phyloP scores from a whole-genome alignment of 1,140 invertebrate species.

The Zaprionus africanus region DNA sequence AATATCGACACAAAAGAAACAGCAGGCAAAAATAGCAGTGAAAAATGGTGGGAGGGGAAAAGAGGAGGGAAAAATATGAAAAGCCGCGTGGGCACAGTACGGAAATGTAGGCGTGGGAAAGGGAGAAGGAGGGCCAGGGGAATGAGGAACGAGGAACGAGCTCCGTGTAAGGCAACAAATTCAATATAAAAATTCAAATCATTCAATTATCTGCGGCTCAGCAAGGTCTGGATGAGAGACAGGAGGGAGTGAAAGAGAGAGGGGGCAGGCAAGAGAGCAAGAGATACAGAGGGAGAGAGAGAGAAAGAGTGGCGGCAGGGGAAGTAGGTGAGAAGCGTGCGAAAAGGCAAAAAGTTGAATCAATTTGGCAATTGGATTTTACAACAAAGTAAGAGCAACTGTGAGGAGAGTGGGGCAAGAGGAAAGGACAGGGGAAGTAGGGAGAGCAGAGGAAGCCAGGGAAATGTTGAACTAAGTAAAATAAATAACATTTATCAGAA shows the following conservation, averaged over 20 bases:
- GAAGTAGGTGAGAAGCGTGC: conserved; percentile 18
- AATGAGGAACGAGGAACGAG: not conserved
- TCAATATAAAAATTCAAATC: conserved; percentile 83
- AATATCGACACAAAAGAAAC: conserved; percentile 52
- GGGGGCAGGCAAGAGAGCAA: not conserved
- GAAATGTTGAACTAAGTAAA: conserved; percentile 69
- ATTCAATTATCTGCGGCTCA: conserved; percentile 82
- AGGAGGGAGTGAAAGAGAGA: no score
- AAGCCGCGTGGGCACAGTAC: conserved; percentile 33
- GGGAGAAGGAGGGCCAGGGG: not conserved
- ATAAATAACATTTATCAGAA: conserved; percentile 79
- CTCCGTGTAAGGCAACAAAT: conserved; percentile 49
- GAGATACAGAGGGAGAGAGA: not conserved
- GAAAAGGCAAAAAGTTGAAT: conserved; percentile 74
- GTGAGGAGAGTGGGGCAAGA: not conserved
- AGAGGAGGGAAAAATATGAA: conserved; percentile 56
- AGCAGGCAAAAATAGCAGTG: conserved; percentile 13
- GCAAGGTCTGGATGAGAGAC: conserved; percentile 27
- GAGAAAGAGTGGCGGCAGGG: not conserved
- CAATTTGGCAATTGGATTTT: conserved; percentile 82
- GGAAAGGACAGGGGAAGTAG: not conserved
- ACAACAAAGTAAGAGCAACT: conserved; percentile 35
- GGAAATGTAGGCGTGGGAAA: conserved; percentile 31
- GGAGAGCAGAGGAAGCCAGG: not conserved
- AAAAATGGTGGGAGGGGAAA: conserved; percentile 6